A percentile compares a stretch with the other conserved stretches of the same genome.
Evolutionary conservation across 2,113 vertebrate genomes (phyloP).

Genomic region (Forbesichthys papilliferus): DNA sequence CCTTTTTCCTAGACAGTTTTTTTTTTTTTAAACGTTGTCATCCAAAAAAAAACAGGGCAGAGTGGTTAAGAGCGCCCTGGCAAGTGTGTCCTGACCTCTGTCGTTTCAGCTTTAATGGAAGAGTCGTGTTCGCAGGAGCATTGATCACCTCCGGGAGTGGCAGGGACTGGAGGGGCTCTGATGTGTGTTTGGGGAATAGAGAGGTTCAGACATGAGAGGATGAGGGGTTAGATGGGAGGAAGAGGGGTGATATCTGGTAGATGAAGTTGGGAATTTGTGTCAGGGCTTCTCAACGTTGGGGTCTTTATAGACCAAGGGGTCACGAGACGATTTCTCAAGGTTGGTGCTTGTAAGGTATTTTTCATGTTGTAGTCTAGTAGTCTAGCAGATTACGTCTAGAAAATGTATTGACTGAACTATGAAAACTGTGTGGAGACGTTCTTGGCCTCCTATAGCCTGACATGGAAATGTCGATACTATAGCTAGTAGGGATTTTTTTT

Average conservation of each 20-base stretch:
- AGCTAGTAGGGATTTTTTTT: conserved; percentile 12
- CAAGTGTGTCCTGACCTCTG: conserved; percentile 43
- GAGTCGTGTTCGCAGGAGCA: conserved; percentile 65
- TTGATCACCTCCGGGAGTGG: conserved; percentile 57
- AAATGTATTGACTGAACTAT: no score
- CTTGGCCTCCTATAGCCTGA: background rate
- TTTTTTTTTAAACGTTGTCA: background rate
- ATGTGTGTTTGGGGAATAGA: conserved; percentile 25
- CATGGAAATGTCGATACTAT: background rate
- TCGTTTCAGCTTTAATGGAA: conserved; percentile 68
- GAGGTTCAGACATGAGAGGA: conserved; percentile 16
- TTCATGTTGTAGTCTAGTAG: no score
- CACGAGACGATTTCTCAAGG: no score
- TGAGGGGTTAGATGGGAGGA: background rate
- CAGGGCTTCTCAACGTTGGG: no score
- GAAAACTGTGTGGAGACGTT: background rate
- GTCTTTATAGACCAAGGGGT: no score
- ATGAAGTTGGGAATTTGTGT: no score
- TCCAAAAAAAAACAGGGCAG: background rate
- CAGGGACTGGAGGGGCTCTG: conserved; percentile 9
- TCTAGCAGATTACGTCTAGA: no score
- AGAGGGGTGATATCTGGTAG: no score
- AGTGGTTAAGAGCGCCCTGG: conserved; percentile 2
- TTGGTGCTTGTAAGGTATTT: no score
- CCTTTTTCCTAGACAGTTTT: background rate